Evolutionary conservation across 2,113 vertebrate species (phyloP).

Genomic region (Bos javanicus): DNA sequence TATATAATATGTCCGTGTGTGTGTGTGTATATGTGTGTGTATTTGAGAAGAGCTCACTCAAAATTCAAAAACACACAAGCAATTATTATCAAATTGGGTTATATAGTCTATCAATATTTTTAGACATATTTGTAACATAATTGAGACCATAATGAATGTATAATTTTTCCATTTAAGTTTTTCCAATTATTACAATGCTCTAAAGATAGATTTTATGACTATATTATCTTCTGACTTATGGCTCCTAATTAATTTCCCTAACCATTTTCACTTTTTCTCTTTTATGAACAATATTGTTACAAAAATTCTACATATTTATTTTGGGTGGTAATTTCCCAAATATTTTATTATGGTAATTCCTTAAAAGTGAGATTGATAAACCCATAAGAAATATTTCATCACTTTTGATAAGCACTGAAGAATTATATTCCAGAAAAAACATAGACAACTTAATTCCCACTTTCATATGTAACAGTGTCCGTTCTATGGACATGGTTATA

Average conservation of each 20-base stretch:
- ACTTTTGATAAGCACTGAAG: neutral
- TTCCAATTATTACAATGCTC: neutral
- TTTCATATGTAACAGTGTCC: fast-evolving
- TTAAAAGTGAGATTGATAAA: neutral
- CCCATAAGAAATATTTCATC: neutral
- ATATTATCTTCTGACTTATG: neutral
- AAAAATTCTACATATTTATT: neutral
- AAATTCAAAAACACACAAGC: neutral
- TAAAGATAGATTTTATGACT: neutral
- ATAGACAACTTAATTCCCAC: neutral
- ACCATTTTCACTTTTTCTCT: neutral
- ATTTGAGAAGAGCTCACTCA: neutral
- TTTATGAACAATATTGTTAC: neutral
- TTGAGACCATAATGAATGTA: neutral
- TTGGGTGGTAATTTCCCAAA: neutral
- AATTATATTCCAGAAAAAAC: neutral
- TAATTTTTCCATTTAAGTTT: neutral
- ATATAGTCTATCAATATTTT: neutral
- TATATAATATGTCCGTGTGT: neutral
- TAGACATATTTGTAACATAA: neutral
- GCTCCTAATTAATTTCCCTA: neutral
- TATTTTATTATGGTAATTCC: neutral
- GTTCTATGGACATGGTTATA: neutral
- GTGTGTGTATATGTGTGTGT: too few species aligned
- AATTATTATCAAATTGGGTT: neutral